A percentile compares a stretch with the other conserved stretches of the same genome.
These are phyloP conservation scores for Drosophila serrata DNA, from an alignment of 1,140 invertebrate species.

Conservation along the genomic window DNA sequence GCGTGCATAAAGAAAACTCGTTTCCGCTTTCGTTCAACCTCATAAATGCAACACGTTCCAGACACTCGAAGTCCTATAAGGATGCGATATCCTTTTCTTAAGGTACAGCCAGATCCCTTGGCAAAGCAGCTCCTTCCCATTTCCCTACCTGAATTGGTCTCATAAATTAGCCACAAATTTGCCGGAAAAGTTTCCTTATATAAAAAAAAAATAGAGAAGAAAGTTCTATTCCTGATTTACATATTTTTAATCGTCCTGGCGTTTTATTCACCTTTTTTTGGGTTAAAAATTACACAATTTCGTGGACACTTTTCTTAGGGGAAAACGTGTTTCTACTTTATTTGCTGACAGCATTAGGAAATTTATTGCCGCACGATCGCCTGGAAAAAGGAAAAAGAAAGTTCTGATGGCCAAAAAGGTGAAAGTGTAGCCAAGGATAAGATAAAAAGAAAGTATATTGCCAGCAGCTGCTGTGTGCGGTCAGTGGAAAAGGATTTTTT, in stretches of 20 bases:
- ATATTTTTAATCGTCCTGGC: conserved; percentile 63
- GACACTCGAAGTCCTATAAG: conserved; percentile 43
- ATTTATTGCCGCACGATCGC: conserved; percentile 50
- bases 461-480: conserved; percentile 35
- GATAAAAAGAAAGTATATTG: conserved; percentile 14
- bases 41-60: conserved; percentile 77
- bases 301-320: conserved; percentile 52
- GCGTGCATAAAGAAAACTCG: conserved; percentile 44
- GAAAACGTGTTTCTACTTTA: conserved; percentile 54
- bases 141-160: conserved; percentile 27
- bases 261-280: conserved; percentile 46
- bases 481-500: conserved; percentile 46
- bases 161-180: conserved; percentile 84
- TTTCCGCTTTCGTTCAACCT: conserved; percentile 61
- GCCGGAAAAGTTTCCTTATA: conserved; percentile 64
- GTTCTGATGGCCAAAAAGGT: conserved; percentile 36
- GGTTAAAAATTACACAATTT: conserved; percentile 69
- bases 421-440: conserved; percentile 46
- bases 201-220: background rate
- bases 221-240: conserved; percentile 56
- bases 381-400: conserved; percentile 47
- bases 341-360: conserved; percentile 53
- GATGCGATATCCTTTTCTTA: conserved; percentile 32
- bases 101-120: conserved; percentile 34
- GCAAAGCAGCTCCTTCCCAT: conserved; percentile 5